Base-by-base conservation (phyloP, 2,797 vertebrate genomes). In the Lacerta bilineata region DNA sequence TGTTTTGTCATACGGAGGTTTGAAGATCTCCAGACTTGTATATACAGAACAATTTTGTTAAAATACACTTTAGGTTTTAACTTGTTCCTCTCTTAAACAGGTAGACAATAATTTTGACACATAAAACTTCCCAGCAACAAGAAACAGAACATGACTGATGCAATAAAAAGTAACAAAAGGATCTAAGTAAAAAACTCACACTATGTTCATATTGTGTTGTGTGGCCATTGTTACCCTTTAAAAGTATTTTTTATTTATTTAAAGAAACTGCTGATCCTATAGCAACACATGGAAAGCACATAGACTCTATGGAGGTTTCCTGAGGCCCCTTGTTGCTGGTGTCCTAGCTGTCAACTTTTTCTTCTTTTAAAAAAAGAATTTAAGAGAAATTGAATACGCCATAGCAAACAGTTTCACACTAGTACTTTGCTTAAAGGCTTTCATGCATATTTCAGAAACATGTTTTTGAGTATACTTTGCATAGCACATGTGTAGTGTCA, bases 1-100 rank as follows among this genome's bases (percentile, higher is more conserved):
- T 33, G 88, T 92, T 87, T 80, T n/a, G 86, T 75, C n/a, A 25
- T 18, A 6, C 55, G 77, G 79, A 77, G 86, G 80, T 11, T 86
- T 91, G 55, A 93, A 75, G 72, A 85, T 87, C 33, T 90, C 88
- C 87, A 39, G 6, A 5, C 85, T 87, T 89, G 64, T 91, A 23
- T 68, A 46, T 79, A 77, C 33, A 83, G 76, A 74, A 88, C 71
- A 89, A 85, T 3, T 36, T 82, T 0, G 41, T 0, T 78, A 20
- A 74, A 87, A 4, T 83, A 83, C 86, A 46, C 55, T 90, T 91
- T 55, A 79, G 23, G 25, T 27, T 86, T 90, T 81, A 91, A 69
- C 76, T 86, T 80, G 15, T 39, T 36, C 25, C 74, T 85, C 41
- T 72, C 1, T 81, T 83, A 86, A 85, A 64, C 72, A 2, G 87